Percentiles rank a stretch among this genome's conserved stretches.
Conservation (phyloP, 2,888 invertebrate species). For the Brachynemurus nebulosus region DNA sequence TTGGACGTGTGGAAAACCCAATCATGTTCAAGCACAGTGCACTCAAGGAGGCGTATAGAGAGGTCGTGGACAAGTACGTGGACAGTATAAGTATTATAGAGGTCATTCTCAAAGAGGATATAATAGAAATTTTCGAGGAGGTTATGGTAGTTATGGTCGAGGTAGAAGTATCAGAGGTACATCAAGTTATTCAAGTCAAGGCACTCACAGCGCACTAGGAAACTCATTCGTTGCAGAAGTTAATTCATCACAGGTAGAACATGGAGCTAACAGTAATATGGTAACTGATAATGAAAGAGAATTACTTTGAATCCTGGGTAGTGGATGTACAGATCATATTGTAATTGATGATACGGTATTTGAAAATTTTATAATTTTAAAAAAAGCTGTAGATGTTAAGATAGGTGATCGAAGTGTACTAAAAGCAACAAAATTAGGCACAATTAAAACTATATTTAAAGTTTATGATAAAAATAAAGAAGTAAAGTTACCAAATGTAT, state of each 20-base stretch:
- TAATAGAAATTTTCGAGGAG: too few species aligned
- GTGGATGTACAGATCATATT: conserved; percentile 14
- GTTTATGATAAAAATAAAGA: conserved; percentile 4
- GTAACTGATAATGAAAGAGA: not conserved
- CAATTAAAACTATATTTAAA: conserved; percentile 7
- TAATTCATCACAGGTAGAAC: conserved; percentile 1
- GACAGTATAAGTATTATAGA: too few species aligned
- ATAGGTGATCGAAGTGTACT: conserved; percentile 12
- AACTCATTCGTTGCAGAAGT: not conserved
- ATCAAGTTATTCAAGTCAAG: too few species aligned
- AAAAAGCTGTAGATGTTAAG: conserved; percentile 11
- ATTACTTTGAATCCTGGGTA: not conserved
- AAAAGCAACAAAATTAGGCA: conserved; percentile 14
- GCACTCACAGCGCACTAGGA: not conserved
- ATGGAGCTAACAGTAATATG: not conserved
- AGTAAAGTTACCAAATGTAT: conserved; percentile 9
- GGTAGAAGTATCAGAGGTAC: too few species aligned
- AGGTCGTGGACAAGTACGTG: too few species aligned
- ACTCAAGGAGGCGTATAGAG: too few species aligned
- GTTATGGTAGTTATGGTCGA: too few species aligned
- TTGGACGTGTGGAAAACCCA: too few species aligned
- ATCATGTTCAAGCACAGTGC: too few species aligned
- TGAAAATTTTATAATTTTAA: conserved; percentile 9
- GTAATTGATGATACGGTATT: conserved; percentile 12
- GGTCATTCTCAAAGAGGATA: too few species aligned